Conservation (phyloP, 1,140 invertebrate species). For the Orius insidiosus region DNA sequence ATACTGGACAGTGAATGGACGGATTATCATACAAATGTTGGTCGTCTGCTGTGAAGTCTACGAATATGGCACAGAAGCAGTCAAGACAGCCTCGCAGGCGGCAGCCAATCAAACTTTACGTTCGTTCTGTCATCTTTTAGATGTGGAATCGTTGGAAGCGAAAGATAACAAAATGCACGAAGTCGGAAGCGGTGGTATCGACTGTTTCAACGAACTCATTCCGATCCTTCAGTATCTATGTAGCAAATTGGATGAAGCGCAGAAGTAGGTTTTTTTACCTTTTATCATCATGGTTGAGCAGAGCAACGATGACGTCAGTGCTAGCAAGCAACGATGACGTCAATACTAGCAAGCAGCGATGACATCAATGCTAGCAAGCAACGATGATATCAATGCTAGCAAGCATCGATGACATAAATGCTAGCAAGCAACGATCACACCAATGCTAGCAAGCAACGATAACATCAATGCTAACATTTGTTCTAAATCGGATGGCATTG, state of each 20-base stretch:
- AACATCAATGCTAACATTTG: too few relatives aligned
- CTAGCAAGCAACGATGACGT: too few relatives aligned
- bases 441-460: too few relatives aligned
- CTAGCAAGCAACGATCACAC: too few relatives aligned
- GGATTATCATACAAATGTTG: conserved; percentile 59
- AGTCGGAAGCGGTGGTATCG: conserved; percentile 45
- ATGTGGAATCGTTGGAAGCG: conserved; percentile 59
- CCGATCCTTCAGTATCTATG: conserved; percentile 79
- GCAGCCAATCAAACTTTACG: conserved; percentile 65
- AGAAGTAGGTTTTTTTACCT: conserved; percentile 43
- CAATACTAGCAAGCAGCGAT: too few relatives aligned
- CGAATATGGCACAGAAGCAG: conserved; percentile 52
- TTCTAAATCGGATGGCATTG: too few relatives aligned
- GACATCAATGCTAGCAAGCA: too few relatives aligned
- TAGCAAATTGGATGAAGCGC: conserved; percentile 63
- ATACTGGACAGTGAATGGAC: conserved; percentile 65
- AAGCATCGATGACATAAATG: too few relatives aligned
- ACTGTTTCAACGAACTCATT: conserved; percentile 78
- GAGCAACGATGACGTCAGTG: not conserved
- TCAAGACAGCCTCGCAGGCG: conserved; percentile 61
- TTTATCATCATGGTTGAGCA: not conserved
- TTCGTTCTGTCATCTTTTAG: conserved; percentile 54
- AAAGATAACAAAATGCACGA: conserved; percentile 36
- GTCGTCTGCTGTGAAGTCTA: conserved; percentile 56
- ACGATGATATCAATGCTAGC: too few relatives aligned